Percentiles rank a stretch among this genome's conserved stretches.
Evolutionary conservation across 1,140 invertebrate genomes (phyloP).

Genomic region (Scaptomyza montana): DNA sequence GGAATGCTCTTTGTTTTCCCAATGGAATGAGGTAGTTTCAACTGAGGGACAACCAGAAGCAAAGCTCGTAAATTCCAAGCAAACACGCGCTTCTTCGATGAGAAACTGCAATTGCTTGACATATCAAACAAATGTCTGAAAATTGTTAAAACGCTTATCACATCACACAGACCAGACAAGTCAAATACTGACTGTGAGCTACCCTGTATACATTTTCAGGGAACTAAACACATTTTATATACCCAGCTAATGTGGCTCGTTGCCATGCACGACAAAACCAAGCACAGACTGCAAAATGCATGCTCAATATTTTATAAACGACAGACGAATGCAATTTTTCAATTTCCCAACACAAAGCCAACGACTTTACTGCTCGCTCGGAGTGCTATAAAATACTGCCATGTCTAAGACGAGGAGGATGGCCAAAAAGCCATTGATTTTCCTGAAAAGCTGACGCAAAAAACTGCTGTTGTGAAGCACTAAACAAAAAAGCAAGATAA

Average conservation of each 20-base stretch:
- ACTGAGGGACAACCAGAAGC: constrained; percentile 28
- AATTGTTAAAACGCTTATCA: constrained; percentile 68
- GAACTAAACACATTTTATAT: too few relatives aligned
- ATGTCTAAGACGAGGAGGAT: constrained; percentile 18
- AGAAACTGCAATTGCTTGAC: constrained; percentile 15
- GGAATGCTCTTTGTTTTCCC: constrained; percentile 28
- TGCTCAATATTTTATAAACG: constrained; percentile 72
- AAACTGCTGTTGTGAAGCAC: constrained; percentile 1
- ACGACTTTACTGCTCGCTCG: constrained; percentile 63
- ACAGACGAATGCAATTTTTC: constrained; percentile 74
- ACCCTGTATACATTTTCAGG: neutral
- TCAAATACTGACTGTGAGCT: neutral
- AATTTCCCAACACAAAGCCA: constrained; percentile 60
- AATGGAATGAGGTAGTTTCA: constrained; percentile 24
- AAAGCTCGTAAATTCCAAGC: neutral
- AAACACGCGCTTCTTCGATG: neutral
- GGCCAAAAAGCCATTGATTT: constrained; percentile 45
- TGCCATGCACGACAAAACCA: neutral
- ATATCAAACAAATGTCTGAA: constrained; percentile 53
- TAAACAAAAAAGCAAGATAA: neutral
- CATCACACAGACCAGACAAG: neutral
- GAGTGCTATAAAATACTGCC: constrained; percentile 66
- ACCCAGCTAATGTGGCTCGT: constrained; percentile 1
- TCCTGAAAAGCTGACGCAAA: constrained; percentile 24
- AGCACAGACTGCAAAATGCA: constrained; percentile 14